Conservation (phyloP, 2,113 vertebrate genomes). For the Sardina pilchardus region DNA sequence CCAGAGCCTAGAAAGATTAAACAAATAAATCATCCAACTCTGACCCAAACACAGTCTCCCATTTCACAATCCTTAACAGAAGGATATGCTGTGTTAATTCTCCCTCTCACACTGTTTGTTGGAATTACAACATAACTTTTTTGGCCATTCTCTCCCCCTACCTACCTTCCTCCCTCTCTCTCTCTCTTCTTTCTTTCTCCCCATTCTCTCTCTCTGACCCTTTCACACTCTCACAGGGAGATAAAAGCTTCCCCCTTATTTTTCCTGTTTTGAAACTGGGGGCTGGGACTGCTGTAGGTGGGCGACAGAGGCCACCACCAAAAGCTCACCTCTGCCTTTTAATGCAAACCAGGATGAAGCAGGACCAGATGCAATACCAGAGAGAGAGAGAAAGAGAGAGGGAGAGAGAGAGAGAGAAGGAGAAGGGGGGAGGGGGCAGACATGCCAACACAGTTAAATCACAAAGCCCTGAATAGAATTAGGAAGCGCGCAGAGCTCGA, state of each 20-base stretch:
- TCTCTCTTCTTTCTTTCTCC: no score
- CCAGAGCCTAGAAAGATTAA: neutral
- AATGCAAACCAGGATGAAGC: neutral
- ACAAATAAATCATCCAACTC: neutral
- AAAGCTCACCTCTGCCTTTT: neutral
- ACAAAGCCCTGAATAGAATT: constrained; percentile 31
- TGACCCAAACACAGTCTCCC: neutral
- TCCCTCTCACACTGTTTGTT: neutral
- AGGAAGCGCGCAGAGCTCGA: constrained; percentile 11
- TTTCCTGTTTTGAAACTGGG: neutral
- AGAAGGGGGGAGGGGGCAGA: neutral
- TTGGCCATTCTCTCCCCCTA: neutral
- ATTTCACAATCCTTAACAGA: constrained; percentile 2
- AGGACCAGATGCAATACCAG: constrained; percentile 36
- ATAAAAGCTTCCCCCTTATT: neutral
- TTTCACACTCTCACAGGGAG: neutral
- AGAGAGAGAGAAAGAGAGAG: neutral
- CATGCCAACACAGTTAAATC: constrained; percentile 42
- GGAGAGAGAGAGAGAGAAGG: neutral
- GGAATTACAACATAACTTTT: neutral
- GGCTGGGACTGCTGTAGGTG: neutral
- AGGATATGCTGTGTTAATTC: neutral
- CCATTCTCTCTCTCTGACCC: neutral
- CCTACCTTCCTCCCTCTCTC: neutral
- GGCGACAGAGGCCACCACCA: neutral